A percentile compares a stretch with the other conserved stretches of the same genome.
These are phyloP conservation scores for Epinephelus coioides DNA, from an alignment of 2,797 vertebrate species.

Conservation along the genomic window DNA sequence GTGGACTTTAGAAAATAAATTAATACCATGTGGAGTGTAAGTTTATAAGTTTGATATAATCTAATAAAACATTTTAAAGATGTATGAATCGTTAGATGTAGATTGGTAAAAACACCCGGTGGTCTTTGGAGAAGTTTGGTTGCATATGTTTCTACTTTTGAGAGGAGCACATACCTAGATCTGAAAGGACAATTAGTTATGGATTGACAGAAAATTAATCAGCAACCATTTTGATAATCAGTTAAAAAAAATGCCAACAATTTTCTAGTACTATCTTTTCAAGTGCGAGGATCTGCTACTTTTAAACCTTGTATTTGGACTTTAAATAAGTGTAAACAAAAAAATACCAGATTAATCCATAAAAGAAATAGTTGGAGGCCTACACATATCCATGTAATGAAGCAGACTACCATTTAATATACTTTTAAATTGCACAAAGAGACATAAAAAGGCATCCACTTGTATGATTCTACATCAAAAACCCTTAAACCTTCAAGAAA, in stretches of 20 bases:
- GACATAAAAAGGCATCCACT: not conserved
- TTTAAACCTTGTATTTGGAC: not conserved
- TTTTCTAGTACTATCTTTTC: not conserved
- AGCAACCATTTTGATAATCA: not conserved
- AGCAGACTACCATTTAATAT: not conserved
- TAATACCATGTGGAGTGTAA: not conserved
- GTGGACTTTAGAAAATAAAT: not conserved
- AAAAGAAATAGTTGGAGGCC: not conserved
- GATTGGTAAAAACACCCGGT: not conserved
- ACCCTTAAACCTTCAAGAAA: not conserved
- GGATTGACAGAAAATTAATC: not conserved
- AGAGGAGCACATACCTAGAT: not conserved
- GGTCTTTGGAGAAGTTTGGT: not conserved
- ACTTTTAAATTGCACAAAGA: conserved; percentile 13
- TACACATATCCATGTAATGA: not conserved
- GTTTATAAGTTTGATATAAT: not conserved
- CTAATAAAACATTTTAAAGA: not conserved
- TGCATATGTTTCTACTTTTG: not conserved
- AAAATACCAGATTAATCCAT: too few relatives aligned
- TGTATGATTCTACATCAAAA: not conserved
- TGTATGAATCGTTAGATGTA: not conserved
- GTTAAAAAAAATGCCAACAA: not conserved
- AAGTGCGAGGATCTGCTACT: not conserved
- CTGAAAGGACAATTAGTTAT: not conserved
- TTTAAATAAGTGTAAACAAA: too few relatives aligned